These are phyloP conservation scores for Ailuropoda melanoleuca DNA, from an alignment of 2,113 vertebrate species.

Conservation along the genomic window DNA sequence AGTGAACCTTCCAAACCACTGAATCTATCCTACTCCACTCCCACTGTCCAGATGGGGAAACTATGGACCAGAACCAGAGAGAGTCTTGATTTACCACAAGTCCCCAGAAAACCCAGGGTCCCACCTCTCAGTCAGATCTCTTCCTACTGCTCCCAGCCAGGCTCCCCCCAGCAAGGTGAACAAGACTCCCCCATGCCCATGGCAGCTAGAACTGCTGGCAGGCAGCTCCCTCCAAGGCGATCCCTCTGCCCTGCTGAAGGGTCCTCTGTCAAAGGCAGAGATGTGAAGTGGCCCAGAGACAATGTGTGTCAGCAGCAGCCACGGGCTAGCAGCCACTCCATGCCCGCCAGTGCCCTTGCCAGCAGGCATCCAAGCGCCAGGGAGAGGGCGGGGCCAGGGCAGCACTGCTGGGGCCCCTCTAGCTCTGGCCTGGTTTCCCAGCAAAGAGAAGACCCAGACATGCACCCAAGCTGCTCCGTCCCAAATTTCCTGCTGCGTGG, in stretches of 20 bases:
- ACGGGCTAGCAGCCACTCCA: neutral
- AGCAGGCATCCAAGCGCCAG: slow-evolving; percentile 35
- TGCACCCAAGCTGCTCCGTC: neutral
- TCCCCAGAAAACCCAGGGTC: slow-evolving; percentile 6
- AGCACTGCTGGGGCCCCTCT: neutral
- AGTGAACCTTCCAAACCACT: neutral
- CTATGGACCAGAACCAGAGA: neutral
- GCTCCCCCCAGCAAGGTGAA: neutral
- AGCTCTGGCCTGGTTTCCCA: slow-evolving; percentile 65
- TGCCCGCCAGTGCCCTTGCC: slow-evolving; percentile 40
- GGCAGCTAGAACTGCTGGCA: neutral
- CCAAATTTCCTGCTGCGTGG: slow-evolving; percentile 33
- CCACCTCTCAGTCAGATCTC: neutral
- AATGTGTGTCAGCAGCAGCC: slow-evolving; percentile 24
- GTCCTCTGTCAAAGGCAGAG: slow-evolving; percentile 42
- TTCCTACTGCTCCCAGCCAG: neutral
- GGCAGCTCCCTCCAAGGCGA: neutral
- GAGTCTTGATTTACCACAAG: neutral
- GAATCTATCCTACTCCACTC: neutral
- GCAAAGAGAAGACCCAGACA: slow-evolving; percentile 1
- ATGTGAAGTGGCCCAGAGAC: slow-evolving; percentile 2
- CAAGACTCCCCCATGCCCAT: neutral
- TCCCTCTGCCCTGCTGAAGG: neutral
- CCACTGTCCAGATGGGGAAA: neutral
- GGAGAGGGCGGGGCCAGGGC: neutral